Conservation (phyloP, 92 coral and sea anemone genomes). For the Metridium senile region DNA sequence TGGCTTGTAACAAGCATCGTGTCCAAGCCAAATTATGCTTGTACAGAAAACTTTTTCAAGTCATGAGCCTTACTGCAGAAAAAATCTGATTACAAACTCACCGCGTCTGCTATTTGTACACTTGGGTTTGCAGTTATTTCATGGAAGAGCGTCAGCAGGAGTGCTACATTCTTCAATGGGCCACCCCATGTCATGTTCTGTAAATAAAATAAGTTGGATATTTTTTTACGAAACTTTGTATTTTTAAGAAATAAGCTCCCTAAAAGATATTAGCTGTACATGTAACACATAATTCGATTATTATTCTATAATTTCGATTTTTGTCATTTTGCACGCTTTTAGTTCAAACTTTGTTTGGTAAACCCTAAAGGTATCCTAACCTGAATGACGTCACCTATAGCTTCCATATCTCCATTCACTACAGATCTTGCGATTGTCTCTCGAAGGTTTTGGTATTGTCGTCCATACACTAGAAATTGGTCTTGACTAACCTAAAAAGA, state of each 20-base stretch:
- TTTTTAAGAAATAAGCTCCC: background rate
- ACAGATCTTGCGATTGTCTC: slow-evolving; percentile 46
- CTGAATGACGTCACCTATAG: slow-evolving; percentile 27
- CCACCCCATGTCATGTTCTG: slow-evolving; percentile 16
- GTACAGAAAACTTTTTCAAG: too few relatives aligned
- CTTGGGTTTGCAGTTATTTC: slow-evolving; percentile 3
- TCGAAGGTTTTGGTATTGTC: slow-evolving; percentile 27
- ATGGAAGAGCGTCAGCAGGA: slow-evolving; percentile 1
- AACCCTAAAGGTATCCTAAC: too few relatives aligned
- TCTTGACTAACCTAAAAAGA: slow-evolving; percentile 28
- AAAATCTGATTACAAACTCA: background rate
- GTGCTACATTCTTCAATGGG: background rate
- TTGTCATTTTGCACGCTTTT: too few relatives aligned
- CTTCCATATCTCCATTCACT: slow-evolving; percentile 33
- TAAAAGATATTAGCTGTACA: background rate
- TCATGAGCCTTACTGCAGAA: background rate
- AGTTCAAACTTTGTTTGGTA: too few relatives aligned
- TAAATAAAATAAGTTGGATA: background rate
- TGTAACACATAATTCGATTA: background rate
- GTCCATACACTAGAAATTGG: slow-evolving; percentile 50
- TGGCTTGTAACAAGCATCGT: too few relatives aligned
- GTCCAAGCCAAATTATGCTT: too few relatives aligned
- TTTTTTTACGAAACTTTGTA: too few relatives aligned
- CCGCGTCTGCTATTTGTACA: background rate
- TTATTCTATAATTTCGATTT: too few relatives aligned